Evolutionary conservation across 2,113 vertebrate genomes (phyloP).

Genomic region (Bos javanicus): DNA sequence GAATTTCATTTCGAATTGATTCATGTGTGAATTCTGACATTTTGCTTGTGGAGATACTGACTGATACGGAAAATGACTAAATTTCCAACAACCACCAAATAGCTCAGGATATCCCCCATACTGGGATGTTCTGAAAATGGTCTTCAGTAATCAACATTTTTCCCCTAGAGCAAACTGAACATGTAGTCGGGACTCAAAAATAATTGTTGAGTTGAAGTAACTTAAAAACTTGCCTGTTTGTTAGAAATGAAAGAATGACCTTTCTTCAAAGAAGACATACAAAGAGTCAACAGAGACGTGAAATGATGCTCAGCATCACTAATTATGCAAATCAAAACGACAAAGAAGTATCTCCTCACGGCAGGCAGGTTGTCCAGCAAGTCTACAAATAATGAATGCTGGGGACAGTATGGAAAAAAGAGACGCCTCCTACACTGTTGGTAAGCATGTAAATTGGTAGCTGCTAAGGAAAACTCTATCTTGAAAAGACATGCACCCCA

Average conservation of each 20-base stretch:
- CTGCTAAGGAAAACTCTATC: neutral
- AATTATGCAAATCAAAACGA: neutral
- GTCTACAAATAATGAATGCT: neutral
- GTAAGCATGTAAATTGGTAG: no score
- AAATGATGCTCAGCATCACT: neutral
- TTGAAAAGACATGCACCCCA: neutral
- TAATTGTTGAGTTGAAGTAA: neutral
- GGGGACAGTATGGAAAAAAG: neutral
- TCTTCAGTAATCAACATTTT: neutral
- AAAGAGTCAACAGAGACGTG: neutral
- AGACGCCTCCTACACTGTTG: neutral
- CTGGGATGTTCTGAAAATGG: neutral
- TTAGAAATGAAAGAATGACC: neutral
- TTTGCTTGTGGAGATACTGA: neutral
- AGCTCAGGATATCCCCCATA: neutral
- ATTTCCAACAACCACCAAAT: slow-evolving; percentile 6
- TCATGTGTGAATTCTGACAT: neutral
- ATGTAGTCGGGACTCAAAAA: neutral
- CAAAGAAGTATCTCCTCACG: neutral
- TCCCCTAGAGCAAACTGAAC: neutral
- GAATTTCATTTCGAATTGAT: neutral
- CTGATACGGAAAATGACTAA: neutral
- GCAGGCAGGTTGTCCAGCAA: neutral
- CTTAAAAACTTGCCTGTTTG: neutral
- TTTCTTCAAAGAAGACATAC: neutral